phyloP scores from a whole-genome alignment of 2,113 vertebrate species.

The Ahaetulla prasina region DNA sequence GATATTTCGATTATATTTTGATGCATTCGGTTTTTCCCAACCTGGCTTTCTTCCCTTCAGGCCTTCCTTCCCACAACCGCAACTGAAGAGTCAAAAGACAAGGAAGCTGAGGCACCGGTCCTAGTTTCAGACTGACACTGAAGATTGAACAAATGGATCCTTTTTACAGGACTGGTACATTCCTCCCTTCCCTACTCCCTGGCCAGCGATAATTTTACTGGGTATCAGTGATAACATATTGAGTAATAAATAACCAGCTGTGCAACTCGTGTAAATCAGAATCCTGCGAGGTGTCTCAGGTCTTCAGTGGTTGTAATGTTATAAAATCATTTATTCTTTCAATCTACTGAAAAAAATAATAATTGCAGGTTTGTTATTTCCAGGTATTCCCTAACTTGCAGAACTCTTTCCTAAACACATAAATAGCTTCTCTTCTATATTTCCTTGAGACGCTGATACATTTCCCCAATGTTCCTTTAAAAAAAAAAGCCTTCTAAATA shows the following conservation, averaged over 20 bases:
- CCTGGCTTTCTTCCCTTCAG: background rate
- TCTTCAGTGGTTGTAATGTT: background rate
- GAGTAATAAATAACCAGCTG: background rate
- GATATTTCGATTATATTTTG: too few species aligned
- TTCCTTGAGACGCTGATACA: background rate
- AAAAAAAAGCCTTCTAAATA: background rate
- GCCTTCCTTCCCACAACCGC: background rate
- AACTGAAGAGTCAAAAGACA: background rate
- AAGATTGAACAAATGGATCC: background rate
- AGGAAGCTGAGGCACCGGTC: background rate
- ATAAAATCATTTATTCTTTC: background rate
- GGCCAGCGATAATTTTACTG: background rate
- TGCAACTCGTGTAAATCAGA: background rate
- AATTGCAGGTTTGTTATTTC: background rate
- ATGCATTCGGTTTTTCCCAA: background rate
- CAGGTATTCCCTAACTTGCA: background rate
- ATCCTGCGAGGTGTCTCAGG: background rate
- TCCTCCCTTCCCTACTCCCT: background rate
- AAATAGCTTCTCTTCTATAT: background rate
- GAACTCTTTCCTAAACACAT: background rate
- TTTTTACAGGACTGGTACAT: background rate
- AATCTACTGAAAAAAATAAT: background rate
- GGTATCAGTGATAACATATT: too few species aligned
- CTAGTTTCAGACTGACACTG: background rate
- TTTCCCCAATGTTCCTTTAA: background rate